Conservation (phyloP, 2,113 vertebrate genomes). For the Psophia crepitans region DNA sequence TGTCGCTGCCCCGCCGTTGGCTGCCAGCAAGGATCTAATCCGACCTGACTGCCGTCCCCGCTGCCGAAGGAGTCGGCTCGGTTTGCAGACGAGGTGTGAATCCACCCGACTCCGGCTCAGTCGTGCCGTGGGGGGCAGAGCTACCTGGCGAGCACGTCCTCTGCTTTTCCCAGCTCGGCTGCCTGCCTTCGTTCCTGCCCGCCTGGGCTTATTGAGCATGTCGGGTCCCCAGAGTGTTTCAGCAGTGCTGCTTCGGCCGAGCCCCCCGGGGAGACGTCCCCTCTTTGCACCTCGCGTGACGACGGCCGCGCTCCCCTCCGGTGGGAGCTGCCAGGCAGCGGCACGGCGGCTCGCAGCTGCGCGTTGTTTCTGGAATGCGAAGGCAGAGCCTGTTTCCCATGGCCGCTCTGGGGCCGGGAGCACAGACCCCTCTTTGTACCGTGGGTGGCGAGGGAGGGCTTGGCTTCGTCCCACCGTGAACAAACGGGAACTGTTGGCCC, state of each 20-base stretch:
- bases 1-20: neutral
- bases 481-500: neutral
- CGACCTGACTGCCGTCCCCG: neutral
- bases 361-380: neutral
- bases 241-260: fast-evolving
- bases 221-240: fast-evolving
- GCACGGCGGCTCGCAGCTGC: fast-evolving
- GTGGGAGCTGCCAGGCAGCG: neutral
- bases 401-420: neutral
- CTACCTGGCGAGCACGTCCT: fast-evolving
- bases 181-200: neutral
- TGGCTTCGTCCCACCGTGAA: fast-evolving
- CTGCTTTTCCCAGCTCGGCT: neutral
- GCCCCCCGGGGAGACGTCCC: fast-evolving
- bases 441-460: neutral
- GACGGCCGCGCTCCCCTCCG: fast-evolving
- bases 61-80: fast-evolving
- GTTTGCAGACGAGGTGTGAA: neutral
- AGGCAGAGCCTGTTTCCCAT: neutral
- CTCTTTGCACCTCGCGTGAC: neutral
- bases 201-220: fast-evolving
- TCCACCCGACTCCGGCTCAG: fast-evolving
- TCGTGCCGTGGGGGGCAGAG: neutral
- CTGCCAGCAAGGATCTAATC: neutral
- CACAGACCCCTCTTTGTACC: neutral